Evolutionary conservation across 2,888 invertebrate species (phyloP), one percentile per base, ranked within the genome.

Genomic region (Hartigia nigra): DNA sequence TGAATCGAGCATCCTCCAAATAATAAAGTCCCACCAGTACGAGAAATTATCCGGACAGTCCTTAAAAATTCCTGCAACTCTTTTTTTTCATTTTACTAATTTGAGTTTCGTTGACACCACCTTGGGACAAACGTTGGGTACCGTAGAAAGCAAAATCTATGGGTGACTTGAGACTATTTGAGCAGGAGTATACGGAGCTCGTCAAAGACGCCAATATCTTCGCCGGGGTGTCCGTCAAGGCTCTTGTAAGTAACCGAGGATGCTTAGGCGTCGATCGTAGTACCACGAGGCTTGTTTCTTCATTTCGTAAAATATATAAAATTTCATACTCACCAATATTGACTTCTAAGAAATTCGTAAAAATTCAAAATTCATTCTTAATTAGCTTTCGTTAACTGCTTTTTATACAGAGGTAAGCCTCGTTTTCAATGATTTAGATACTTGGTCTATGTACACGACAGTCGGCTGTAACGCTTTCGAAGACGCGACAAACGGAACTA

Each of bases 221-320:
- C 91, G 92, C 92, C 84, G 93, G 94, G 87, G 94, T 94, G 80
- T 94, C 94, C 87, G 94, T 94, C 85, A 93, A 92, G 91, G 92
- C 93, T 86, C 92, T 94, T 93, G 94, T 94, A 94, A 94, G 94
- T 92, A 92, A 87, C 86, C 83, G 80, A 79, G 77, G 77, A 80
- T 78, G 80, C 80, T 81, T 5, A 72, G 70, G 74, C 34, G 77
- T 70, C 74, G 77, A 77, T 80, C 77, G 78, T 74, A 77, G 78
- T 75, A 70, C 77, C 77, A 75, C 78, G 79, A 78, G 34, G 77
- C 79, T 80, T 76, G 76, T 78, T 76, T 78, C 78, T 81, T 81
- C 69, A 12, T 72, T 74, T 31, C 14, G 55, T 55, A 5, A 78
- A 31, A 23, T 1, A 32, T 70, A 72, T 1, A 5, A 55, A 55